Base-by-base conservation (phyloP, 2,888 invertebrate genomes). In the Biston betularia region DNA sequence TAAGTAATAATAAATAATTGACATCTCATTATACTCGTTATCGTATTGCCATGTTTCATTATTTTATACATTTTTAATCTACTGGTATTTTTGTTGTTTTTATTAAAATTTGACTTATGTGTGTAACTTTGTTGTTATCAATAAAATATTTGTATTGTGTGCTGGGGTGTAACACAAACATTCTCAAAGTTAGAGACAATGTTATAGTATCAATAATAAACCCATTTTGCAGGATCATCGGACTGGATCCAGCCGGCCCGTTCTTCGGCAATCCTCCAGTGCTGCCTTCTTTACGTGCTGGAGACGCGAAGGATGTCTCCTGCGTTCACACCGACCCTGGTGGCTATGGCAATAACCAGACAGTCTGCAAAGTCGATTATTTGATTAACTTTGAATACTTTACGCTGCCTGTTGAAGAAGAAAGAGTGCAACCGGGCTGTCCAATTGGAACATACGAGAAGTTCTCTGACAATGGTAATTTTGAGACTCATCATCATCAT, bases 271-370 rank as follows among this genome's bases (percentile, higher is more conserved):
- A 88, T 50, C 38, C 71, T 0, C 0, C 12, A 66, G 3, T 55
- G 57, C 42, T 40, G 38, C 53, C 53, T n/a, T 9, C 53, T 2
- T 1, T 54, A 15, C 8, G 14, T 11, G 10, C 54, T 15, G 24
- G 11, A 12, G 54, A 54, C 8, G 92, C 75, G 94, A 93, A 0
- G 78, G 77, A 10, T 61, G 94, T 95, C 45, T 90, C 95, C 79
- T 90, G 94, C 6, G 92, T 95, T 56, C 96, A 96, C 78, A 94
- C 95, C 0, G 95, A 95, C 76, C 90, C 91, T 11, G 89, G 90
- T 68, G 70, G 83, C 0, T 92, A 92, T 69, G 94, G 94, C 4
- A 87, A 89, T 0, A 86, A 85, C 0, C 74, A 81, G 0, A 78
- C 84, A 7, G 80, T 84, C 0, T 94, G 93, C 10, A 7, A 42